Evolutionary conservation across 2,888 invertebrate species (phyloP).

Genomic region (Colletes collaris): DNA sequence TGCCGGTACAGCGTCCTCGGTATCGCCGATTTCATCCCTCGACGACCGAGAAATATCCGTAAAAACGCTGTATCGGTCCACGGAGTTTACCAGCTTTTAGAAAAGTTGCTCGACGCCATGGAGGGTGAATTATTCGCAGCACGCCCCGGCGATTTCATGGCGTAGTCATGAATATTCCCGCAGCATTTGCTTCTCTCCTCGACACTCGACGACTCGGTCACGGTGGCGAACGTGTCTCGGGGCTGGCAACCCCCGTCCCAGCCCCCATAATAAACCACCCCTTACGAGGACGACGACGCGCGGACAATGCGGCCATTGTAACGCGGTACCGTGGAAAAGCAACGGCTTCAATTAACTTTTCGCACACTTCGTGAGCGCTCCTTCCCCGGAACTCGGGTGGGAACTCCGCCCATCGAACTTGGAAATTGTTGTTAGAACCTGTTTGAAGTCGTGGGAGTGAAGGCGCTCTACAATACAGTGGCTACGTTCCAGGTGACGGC

Average conservation of each 20-base stretch:
- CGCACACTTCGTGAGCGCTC: conserved; percentile 70
- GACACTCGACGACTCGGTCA: conserved; percentile 56
- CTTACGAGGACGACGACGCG: conserved; percentile 61
- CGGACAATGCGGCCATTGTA: conserved; percentile 77
- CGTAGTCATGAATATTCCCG: conserved; percentile 62
- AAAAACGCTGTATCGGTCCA: conserved; percentile 37
- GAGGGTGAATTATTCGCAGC: conserved; percentile 62
- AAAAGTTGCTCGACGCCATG: conserved; percentile 49
- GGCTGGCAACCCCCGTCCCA: conserved; percentile 53
- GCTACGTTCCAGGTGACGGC: conserved; percentile 40
- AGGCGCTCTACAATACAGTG: conserved; percentile 47
- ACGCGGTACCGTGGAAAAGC: conserved; percentile 72
- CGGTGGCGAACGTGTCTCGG: conserved; percentile 48
- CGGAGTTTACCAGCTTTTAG: conserved; percentile 63
- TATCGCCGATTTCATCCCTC: conserved; percentile 5
- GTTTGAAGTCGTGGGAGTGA: conserved; percentile 68
- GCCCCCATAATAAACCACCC: conserved; percentile 82
- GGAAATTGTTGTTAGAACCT: conserved; percentile 66
- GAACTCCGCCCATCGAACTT: conserved; percentile 71
- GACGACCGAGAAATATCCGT: conserved; percentile 23
- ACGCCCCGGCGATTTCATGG: conserved; percentile 71
- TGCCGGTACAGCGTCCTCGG: no score
- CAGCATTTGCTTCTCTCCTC: conserved; percentile 41
- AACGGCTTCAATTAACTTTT: conserved; percentile 81
- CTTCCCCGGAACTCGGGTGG: conserved; percentile 34